These are phyloP conservation scores for Bombus fervidus DNA, from an alignment of 1,140 invertebrate genomes.

Conservation along the genomic window DNA sequence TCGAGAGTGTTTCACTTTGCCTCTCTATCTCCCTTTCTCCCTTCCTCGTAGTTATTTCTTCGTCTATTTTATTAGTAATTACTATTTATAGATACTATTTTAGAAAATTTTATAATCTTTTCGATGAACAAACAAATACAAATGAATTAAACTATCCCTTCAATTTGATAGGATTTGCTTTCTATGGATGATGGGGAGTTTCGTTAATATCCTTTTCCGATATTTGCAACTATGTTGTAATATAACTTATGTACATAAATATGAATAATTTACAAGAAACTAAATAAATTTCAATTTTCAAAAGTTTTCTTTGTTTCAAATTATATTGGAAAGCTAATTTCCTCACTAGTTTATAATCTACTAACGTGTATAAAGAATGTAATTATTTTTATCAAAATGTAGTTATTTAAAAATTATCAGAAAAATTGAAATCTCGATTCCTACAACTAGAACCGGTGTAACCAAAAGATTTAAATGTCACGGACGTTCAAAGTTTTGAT, in stretches of 20 bases:
- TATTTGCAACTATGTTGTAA: not conserved
- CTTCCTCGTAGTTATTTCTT: not conserved
- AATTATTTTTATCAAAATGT: not conserved
- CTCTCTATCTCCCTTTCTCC: constrained; percentile 15
- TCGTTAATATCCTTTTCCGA: not conserved
- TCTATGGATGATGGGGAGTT: not conserved
- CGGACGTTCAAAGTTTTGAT: not conserved
- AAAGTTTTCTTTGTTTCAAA: not conserved
- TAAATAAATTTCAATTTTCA: not conserved
- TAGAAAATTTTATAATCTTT: not conserved
- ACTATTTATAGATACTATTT: not conserved
- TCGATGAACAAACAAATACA: not conserved
- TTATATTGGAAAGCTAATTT: not conserved
- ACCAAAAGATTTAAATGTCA: not conserved
- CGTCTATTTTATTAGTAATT: constrained; percentile 21
- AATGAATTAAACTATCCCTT: too few species aligned
- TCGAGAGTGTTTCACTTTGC: constrained; percentile 38
- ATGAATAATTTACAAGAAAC: not conserved
- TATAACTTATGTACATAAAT: not conserved
- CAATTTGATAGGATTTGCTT: not conserved
- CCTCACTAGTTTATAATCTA: not conserved
- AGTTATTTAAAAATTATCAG: not conserved
- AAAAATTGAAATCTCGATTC: not conserved
- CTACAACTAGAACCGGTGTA: not conserved
- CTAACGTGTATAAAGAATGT: not conserved